Evolutionary conservation across 2,113 vertebrate genomes (phyloP).

Genomic region (Grallaria varia): DNA sequence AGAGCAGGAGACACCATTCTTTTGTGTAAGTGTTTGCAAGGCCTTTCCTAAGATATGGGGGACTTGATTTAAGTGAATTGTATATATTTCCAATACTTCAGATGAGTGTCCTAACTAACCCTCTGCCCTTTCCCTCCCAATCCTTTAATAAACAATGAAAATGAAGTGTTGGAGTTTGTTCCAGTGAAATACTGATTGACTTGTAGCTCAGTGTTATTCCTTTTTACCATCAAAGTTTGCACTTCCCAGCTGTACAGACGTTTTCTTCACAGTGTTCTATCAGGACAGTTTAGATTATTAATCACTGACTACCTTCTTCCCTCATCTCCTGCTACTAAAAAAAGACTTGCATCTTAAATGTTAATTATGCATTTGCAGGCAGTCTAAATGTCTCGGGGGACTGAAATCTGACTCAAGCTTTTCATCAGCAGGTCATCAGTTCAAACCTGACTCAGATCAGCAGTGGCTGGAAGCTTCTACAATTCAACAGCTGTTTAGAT

Average conservation of each 20-base stretch:
- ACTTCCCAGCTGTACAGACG: neutral
- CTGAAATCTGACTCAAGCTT: conserved; percentile 35
- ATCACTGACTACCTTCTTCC: neutral
- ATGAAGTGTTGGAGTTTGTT: neutral
- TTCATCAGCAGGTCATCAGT: conserved; percentile 40
- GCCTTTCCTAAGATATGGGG: neutral
- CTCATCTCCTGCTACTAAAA: conserved; percentile 17
- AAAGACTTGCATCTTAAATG: conserved; percentile 25
- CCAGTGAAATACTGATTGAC: neutral
- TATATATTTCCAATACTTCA: neutral
- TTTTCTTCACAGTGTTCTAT: neutral
- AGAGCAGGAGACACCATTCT: neutral
- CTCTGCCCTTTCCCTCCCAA: neutral
- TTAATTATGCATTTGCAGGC: conserved; percentile 46
- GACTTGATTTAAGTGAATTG: neutral
- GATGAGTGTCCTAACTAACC: neutral
- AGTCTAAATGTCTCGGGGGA: conserved; percentile 33
- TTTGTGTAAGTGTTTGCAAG: neutral
- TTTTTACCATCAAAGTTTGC: neutral
- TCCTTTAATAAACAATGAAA: neutral
- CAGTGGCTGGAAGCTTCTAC: conserved; percentile 14
- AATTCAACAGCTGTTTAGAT: conserved; percentile 37
- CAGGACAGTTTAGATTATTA: neutral
- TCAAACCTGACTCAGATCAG: conserved; percentile 35
- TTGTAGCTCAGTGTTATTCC: neutral